phyloP scores from a whole-genome alignment of 37 sponge, comb jelly and placozoan species.

The Cladorhizidae sp. region DNA sequence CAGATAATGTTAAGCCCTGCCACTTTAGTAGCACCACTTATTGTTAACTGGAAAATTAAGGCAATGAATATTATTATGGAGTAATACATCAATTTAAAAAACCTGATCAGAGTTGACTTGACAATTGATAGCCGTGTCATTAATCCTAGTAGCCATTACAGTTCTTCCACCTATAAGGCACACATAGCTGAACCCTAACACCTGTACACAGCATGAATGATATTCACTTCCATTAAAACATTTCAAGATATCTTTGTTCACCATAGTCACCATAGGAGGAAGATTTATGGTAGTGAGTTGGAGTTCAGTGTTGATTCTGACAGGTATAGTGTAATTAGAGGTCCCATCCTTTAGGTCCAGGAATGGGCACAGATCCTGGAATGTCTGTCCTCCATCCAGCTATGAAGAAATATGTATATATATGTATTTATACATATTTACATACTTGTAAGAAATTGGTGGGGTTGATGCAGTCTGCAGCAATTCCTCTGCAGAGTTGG shows the following conservation, averaged over 20 bases:
- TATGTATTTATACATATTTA: no score
- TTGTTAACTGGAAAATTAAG: not conserved
- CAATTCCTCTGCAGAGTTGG: conserved; percentile 42
- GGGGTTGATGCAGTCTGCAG: conserved; percentile 3
- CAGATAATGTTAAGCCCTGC: not conserved
- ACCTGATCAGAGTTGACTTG: conserved; percentile 1
- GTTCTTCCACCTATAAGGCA: not conserved
- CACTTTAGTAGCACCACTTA: not conserved
- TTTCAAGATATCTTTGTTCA: not conserved
- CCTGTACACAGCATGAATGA: not conserved
- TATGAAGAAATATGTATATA: not conserved
- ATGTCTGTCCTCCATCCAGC: not conserved
- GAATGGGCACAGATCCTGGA: conserved; percentile 42
- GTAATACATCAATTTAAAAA: not conserved
- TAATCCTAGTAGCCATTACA: conserved; percentile 2
- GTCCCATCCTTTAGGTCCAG: not conserved
- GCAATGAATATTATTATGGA: not conserved
- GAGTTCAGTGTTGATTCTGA: conserved; percentile 7
- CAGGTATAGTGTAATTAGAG: conserved; percentile 30
- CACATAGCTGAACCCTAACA: conserved; percentile 1
- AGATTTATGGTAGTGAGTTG: conserved; percentile 37
- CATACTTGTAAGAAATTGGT: conserved; percentile 6
- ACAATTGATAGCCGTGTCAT: conserved; percentile 28
- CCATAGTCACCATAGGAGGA: not conserved
- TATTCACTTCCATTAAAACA: not conserved